Conservation (phyloP, 2,888 invertebrate species). For the Andrena dorsata region DNA sequence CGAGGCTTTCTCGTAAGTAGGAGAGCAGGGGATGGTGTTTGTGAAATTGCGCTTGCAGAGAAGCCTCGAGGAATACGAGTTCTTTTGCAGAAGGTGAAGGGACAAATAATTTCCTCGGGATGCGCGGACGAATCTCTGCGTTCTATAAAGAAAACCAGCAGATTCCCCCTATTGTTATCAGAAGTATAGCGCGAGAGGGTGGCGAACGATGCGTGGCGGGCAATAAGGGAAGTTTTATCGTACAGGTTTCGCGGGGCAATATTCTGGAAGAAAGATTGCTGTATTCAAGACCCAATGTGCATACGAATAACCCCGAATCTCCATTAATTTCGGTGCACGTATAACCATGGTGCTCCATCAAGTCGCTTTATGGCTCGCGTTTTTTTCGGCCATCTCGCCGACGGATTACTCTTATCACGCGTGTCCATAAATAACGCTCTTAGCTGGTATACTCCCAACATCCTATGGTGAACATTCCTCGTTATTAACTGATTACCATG, state of each 20-base stretch:
- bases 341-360: background rate
- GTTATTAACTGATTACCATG: constrained; percentile 15
- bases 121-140: too few relatives aligned
- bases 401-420: constrained; percentile 9
- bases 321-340: constrained; percentile 19
- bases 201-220: constrained; percentile 4
- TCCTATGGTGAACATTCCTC: background rate
- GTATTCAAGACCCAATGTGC: background rate
- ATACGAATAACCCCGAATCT: constrained; percentile 3
- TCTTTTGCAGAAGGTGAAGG: too few relatives aligned
- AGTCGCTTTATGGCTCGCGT: constrained; percentile 13
- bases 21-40: too few relatives aligned
- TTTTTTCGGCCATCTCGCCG: background rate
- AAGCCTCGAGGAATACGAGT: too few relatives aligned
- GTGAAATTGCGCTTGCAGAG: too few relatives aligned
- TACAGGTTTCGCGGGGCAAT: constrained; percentile 9
- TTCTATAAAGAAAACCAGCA: background rate
- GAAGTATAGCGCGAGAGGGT: constrained; percentile 9
- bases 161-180: background rate
- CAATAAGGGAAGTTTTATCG: constrained; percentile 46
- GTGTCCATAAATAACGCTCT: background rate
- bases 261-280: constrained; percentile 27
- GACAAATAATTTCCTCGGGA: too few relatives aligned
- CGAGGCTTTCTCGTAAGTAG: too few relatives aligned
- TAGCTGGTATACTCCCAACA: background rate